phyloP scores from a whole-genome alignment of 2,888 invertebrate genomes.

The Nephrotoma appendiculata region DNA sequence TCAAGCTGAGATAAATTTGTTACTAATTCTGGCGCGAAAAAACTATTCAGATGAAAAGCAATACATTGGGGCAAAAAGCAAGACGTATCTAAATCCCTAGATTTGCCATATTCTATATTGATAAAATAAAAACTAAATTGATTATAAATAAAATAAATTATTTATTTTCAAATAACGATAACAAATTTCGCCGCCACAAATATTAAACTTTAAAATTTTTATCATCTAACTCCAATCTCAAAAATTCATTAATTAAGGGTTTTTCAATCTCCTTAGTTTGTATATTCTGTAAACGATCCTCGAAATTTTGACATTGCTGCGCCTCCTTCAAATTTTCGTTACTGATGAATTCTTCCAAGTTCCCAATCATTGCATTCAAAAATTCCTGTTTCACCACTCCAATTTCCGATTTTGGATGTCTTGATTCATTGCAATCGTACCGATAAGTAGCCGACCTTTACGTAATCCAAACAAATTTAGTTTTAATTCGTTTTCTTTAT shows the following conservation, averaged over 20 bases:
- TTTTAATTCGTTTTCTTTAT: not conserved
- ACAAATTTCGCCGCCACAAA: not conserved
- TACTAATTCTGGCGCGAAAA: too few species aligned
- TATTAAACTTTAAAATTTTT: not conserved
- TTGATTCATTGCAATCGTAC: not conserved
- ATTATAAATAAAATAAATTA: not conserved
- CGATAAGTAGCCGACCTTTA: not conserved
- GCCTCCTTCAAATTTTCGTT: not conserved
- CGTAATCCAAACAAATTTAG: not conserved
- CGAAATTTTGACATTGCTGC: not conserved
- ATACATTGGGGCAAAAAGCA: too few species aligned
- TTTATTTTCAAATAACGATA: not conserved
- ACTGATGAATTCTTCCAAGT: not conserved
- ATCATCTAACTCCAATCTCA: not conserved
- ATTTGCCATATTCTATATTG: too few species aligned
- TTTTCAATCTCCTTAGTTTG: not conserved
- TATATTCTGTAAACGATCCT: not conserved
- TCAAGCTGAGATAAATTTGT: too few species aligned
- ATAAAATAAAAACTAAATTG: too few species aligned
- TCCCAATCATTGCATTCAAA: not conserved
- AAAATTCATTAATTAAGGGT: not conserved
- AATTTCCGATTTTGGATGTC: not conserved
- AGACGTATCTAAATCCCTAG: too few species aligned
- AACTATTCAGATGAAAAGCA: too few species aligned
- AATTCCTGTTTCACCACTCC: not conserved